Evolutionary conservation across 2,113 vertebrate genomes (phyloP), one percentile per base, ranked within the genome.

Genomic region (Spea multiplicata): DNA sequence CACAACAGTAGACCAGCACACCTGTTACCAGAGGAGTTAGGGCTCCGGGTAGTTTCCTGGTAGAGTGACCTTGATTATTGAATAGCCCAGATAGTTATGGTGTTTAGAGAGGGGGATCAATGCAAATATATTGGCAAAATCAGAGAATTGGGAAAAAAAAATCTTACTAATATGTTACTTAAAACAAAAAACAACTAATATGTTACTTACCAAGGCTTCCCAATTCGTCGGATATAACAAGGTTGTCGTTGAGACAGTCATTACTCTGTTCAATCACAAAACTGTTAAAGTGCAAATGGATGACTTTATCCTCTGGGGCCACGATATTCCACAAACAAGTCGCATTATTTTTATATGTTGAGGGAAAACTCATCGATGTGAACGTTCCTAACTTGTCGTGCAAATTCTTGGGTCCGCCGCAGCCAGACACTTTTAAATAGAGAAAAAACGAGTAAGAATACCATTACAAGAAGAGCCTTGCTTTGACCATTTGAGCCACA

Each of bases 181-280:
- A 92, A n/a, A n/a, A n/a, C n/a, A n/a, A n/a, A n/a, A n/a, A n/a
- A n/a, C n/a, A n/a, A n/a, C n/a, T 9, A 44, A 66, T 66, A 16
- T 13, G 14, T n/a, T 46, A 76, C 10, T 30, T 81, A 92, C 92
- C 92, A 55, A 93, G 78, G 68, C 62, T 84, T 83, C 91, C 86
- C 7, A 82, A 6, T 44, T 62, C 71, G 81, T 93, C 92, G 3
- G 70, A 83, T 83, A 93, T 74, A 16, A 52, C 78, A 81, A 93
- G 82, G 83, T 86, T 90, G 84, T 92, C 89, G 46, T 86, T 90
- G 6, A 88, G 12, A 61, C 91, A 92, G 66, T 85, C 9, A 80
- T 62, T 69, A 76, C 86, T 90, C 70, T 91, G 86, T 87, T 93
- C 92, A 83, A 92, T 85, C 8, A 90, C 91, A 82, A 92, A 91